Base-by-base conservation (phyloP, 37 sponge, comb jelly and placozoan species). In the Diacarnus erythraeanus region DNA sequence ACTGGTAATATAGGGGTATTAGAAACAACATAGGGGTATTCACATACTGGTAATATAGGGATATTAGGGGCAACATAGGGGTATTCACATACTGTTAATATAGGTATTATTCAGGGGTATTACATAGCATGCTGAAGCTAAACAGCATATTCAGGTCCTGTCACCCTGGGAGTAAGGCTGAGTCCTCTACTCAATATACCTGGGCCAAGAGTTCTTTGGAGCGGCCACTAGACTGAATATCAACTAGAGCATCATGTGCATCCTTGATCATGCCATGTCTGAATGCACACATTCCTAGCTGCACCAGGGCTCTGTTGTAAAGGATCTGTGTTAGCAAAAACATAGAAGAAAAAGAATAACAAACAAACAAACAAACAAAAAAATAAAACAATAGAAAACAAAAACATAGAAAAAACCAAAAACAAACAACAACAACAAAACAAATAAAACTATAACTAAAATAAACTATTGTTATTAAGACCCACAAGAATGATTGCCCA, bases 271-370 rank as follows among this genome's bases (percentile, higher is more conserved):
- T 84, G 0, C 99, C 99, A 59, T 98, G 94, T 3, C 99, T 66
- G 78, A 98, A 98, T 5, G 99, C 99, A 87, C 99, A 98, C 86
- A 98, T 90, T n/a, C 99, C 99, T 61, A 98, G 84, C 85, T 98
- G 99, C 0, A 88, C 99, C 82, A 95, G 76, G 0, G 93, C 85
- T 23, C 99, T 64, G 87, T 99, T 99, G 80, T 99, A 94, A 68
- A 96, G 80, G 71, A 98, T 88, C 98, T 97, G 77, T n/a, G n/a
- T n/a, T n/a, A n/a, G n/a, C 15, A 75, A 29, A 54, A 69, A 36
- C 8, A 69, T 36, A 69, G 25, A 69, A 74, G 17, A 30, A 31
- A 31, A 65, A 17, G 22, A 60, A 20, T 3, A 25, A 65, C 33
- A 65, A 65, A 65, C 34, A 65, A 17, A 25, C n/a, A 20, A 17